phyloP scores from a whole-genome alignment of 2,888 invertebrate genomes.

The Leptarthrus brevirostris region DNA sequence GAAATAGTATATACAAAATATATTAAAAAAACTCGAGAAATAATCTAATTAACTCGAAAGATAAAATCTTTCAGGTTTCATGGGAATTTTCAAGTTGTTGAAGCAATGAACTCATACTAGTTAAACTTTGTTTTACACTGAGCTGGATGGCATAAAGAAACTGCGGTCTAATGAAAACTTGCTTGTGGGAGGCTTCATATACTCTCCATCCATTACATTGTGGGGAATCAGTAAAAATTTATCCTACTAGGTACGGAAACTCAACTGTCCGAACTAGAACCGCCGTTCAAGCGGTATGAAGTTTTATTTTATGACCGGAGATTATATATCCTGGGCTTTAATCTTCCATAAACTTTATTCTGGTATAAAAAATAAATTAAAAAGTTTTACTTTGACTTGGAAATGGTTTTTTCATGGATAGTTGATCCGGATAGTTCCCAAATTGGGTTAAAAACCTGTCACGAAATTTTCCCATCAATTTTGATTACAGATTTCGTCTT shows the following conservation, averaged over 20 bases:
- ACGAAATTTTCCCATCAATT: conserved; percentile 39
- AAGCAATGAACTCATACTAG: too few species aligned
- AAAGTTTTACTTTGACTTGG: conserved; percentile 37
- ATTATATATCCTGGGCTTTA: conserved; percentile 36
- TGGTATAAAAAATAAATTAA: conserved; percentile 40
- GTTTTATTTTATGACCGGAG: conserved; percentile 45
- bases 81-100: conserved; percentile 27
- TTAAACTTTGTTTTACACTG: background rate
- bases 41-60: conserved; percentile 32
- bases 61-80: conserved; percentile 32
- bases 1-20: background rate
- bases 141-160: background rate
- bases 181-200: background rate
- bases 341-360: conserved; percentile 30
- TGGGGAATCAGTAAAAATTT: conserved; percentile 17
- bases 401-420: conserved; percentile 30
- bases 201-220: background rate
- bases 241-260: conserved; percentile 18
- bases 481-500: conserved; percentile 9
- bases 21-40: conserved; percentile 33
- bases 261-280: conserved; percentile 27
- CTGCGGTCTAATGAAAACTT: conserved; percentile 27
- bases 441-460: conserved; percentile 28
- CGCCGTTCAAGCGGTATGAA: conserved; percentile 33
- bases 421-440: conserved; percentile 8